Percentiles rank a stretch among this genome's conserved stretches.
Evolutionary conservation across 2,888 invertebrate genomes (phyloP).

Genomic region (Pegoplata infirma): DNA sequence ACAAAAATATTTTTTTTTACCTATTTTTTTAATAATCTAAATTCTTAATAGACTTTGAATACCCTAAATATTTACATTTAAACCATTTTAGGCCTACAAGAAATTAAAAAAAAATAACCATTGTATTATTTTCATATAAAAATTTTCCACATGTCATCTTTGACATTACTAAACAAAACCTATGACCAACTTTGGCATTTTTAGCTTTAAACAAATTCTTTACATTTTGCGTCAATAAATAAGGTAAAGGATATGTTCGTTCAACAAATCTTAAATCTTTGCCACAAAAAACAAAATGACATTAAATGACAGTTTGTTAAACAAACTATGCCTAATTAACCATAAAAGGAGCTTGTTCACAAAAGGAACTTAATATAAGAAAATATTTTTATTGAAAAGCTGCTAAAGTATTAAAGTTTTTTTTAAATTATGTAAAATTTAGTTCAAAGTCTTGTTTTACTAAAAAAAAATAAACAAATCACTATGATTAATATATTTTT

Average conservation of each 20-base stretch:
- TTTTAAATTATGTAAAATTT: constrained; percentile 4
- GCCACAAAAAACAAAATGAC: constrained; percentile 27
- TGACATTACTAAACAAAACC: constrained; percentile 34
- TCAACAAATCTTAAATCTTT: constrained; percentile 50
- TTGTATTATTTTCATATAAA: constrained; percentile 36
- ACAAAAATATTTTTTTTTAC: too few relatives aligned
- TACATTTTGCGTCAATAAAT: constrained; percentile 17
- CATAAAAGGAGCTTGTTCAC: constrained; percentile 47
- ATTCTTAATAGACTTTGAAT: not conserved
- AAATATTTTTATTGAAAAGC: too few relatives aligned
- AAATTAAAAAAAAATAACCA: constrained; percentile 25
- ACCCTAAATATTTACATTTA: not conserved
- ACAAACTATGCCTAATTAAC: constrained; percentile 54
- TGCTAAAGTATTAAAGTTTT: not conserved
- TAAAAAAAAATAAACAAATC: too few relatives aligned
- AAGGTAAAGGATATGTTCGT: constrained; percentile 44
- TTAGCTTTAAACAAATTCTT: constrained; percentile 38
- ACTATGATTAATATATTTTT: constrained; percentile 22
- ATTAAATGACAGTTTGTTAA: constrained; percentile 56
- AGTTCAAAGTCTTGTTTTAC: constrained; percentile 36
- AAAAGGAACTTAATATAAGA: not conserved
- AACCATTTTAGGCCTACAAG: constrained; percentile 27
- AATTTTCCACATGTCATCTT: constrained; percentile 54
- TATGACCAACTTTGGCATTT: constrained; percentile 51
- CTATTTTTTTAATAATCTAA: too few relatives aligned